phyloP scores from a whole-genome alignment of 2,797 vertebrate genomes.

The Petrocephalus schoutedeni region DNA sequence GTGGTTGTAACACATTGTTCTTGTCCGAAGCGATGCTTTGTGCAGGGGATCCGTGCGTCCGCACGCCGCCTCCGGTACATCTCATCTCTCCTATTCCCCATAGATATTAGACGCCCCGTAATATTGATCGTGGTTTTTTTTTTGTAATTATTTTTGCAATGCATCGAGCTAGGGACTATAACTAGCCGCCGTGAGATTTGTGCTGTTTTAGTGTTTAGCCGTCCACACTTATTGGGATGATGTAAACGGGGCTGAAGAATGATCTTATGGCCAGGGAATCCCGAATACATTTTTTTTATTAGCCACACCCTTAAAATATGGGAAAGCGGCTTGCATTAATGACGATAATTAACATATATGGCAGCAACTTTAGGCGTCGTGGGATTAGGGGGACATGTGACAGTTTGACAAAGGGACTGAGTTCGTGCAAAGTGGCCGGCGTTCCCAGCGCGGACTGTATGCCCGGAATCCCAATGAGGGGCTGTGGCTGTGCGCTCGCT shows the following conservation, averaged over 20 bases:
- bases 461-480: neutral
- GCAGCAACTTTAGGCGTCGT: neutral
- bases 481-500: neutral
- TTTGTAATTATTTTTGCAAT: neutral
- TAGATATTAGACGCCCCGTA: neutral
- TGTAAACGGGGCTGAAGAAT: neutral
- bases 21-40: slow-evolving; percentile 2
- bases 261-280: slow-evolving; percentile 16
- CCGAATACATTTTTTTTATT: slow-evolving; percentile 25
- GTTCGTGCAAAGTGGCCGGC: neutral
- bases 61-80: neutral
- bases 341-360: neutral
- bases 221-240: neutral
- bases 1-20: slow-evolving; percentile 13
- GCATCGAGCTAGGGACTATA: neutral
- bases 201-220: neutral
- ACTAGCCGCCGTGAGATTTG: neutral
- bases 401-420: neutral
- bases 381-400: neutral
- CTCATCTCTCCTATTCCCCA: neutral
- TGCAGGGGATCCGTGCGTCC: neutral
- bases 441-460: neutral
- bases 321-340: neutral
- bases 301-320: slow-evolving; percentile 34
- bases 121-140: neutral